A percentile compares a stretch with the other conserved stretches of the same genome.
Conservation (phyloP, 1,140 invertebrate species). For the Drosophila santomea region DNA sequence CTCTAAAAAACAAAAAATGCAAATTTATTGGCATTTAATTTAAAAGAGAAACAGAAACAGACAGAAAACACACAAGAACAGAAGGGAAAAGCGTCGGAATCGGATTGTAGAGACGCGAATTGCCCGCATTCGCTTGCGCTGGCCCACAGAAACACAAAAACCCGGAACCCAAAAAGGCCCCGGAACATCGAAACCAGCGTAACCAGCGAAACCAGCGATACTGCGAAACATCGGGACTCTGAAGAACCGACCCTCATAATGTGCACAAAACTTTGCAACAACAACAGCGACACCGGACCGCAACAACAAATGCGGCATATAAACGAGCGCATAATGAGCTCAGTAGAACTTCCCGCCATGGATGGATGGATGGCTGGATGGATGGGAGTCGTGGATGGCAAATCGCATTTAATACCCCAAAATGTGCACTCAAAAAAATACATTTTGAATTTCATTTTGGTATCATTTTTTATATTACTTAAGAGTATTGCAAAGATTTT, state of each 20-base stretch:
- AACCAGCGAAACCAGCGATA: background rate
- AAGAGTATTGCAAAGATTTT: too few species aligned
- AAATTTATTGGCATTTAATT: conserved; percentile 82
- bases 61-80: conserved; percentile 8
- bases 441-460: background rate
- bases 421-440: conserved; percentile 39
- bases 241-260: conserved; percentile 60
- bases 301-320: conserved; percentile 80
- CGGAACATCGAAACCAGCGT: background rate
- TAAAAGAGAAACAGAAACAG: conserved; percentile 63
- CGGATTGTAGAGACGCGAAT: conserved; percentile 20
- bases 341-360: conserved; percentile 59
- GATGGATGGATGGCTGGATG: conserved; percentile 39
- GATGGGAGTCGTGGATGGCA: conserved; percentile 10
- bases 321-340: conserved; percentile 82
- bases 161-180: conserved; percentile 49
- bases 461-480: background rate
- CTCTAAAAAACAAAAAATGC: conserved; percentile 47
- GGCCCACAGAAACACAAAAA: conserved; percentile 34
- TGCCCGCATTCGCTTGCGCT: conserved; percentile 51
- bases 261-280: conserved; percentile 62
- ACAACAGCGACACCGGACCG: conserved; percentile 47
- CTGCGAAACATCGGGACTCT: conserved; percentile 3
- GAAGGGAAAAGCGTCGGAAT: background rate
- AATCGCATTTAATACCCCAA: conserved; percentile 77